Evolutionary conservation across 2,888 invertebrate species (phyloP), one percentile per base, ranked within the genome.

Genomic region (Argyresthia goedartella): DNA sequence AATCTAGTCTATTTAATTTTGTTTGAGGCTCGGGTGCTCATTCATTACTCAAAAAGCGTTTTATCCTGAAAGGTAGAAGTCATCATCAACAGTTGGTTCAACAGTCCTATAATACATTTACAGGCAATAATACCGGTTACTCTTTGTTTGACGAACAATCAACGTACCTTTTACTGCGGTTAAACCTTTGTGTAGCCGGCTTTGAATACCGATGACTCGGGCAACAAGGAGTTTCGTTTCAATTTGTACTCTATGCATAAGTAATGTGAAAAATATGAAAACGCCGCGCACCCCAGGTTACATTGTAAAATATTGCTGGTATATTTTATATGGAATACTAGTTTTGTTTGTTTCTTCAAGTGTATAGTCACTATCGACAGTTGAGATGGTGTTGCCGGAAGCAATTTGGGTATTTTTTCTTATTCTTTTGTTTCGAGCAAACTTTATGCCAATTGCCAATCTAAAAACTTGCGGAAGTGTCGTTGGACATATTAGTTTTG

Each of bases 211-310:
- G 80, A 81, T 82, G 81, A 81, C 77, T 41, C 72, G 60, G 57
- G 66, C 80, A 73, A 75, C 78, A 75, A 74, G 76, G 66, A 70
- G 68, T 73, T 73, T 73, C 81, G 80, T 76, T 84, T 81, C 85
- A 85, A 85, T 85, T 82, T 82, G 73, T 81, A 81, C 73, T 78
- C 85, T 82, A 84, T 84, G 84, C 82, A 82, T 86, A 84, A 82
- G 73, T 85, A 84, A 86, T 86, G 80, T 73, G 79, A 77, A 84
- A 84, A 81, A 81, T 82, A 80, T 81, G 81, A 79, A 80, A 75
- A 78, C 76, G 67, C 71, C 66, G 66, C 73, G 61, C 65, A 67
- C 70, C 69, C 72, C 76, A 74, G 73, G 69, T 73, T 71, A 78
- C 71, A 78, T 71, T 77, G 73, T 80, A 81, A 81, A 80, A 81